phyloP scores from a whole-genome alignment of 2,888 invertebrate genomes.

The Salticus scenicus region DNA sequence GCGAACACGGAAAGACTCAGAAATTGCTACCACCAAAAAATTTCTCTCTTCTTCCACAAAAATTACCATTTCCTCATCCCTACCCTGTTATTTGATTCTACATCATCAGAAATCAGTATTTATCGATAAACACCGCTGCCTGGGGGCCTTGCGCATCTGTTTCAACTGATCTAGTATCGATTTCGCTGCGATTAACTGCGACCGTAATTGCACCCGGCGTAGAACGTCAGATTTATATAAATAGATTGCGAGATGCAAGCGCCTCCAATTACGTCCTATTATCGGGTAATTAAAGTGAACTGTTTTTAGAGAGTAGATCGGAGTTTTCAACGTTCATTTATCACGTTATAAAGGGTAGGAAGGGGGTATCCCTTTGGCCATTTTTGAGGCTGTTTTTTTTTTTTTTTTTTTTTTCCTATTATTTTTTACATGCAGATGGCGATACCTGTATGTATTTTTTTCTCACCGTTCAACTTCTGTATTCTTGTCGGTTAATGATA shows the following conservation, averaged over 20 bases:
- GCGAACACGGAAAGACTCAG: neutral
- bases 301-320: slow-evolving; percentile 8
- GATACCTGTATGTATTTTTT: too few relatives aligned
- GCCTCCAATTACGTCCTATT: slow-evolving; percentile 58
- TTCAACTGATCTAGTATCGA: slow-evolving; percentile 1
- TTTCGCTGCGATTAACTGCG: slow-evolving; percentile 5
- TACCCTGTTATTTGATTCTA: neutral
- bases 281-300: slow-evolving; percentile 41
- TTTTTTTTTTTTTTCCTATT: too few relatives aligned
- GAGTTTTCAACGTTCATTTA: slow-evolving; percentile 1
- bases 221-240: slow-evolving; percentile 61
- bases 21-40: neutral
- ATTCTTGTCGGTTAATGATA: neutral
- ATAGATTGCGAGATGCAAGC: slow-evolving; percentile 56
- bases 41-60: neutral
- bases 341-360: neutral
- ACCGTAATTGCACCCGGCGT: neutral
- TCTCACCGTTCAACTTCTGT: neutral
- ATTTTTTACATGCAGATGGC: neutral
- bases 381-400: too few relatives aligned
- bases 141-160: neutral
- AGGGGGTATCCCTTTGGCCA: neutral
- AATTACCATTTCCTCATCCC: slow-evolving; percentile 5
- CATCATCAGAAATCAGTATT: neutral
- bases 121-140: slow-evolving; percentile 3